Evolutionary conservation across 2,113 vertebrate species (phyloP), one percentile per base, ranked within the genome.

Genomic region (Seriola dumerili): DNA sequence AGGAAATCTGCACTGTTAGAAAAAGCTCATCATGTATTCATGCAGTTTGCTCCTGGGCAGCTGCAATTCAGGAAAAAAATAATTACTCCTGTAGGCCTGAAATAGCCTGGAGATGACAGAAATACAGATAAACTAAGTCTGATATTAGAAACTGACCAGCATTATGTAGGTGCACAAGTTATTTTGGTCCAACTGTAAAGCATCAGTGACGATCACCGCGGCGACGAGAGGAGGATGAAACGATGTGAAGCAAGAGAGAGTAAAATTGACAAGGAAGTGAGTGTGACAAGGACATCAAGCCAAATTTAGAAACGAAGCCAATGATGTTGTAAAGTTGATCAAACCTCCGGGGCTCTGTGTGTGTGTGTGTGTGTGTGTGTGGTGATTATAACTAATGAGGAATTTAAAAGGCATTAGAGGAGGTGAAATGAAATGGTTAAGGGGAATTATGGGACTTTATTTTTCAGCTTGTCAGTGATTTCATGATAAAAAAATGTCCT

Each of bases 321-420:
- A 67, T 90, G 59, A 59, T 76, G 67, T 48, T 77, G 61, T 69
- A 38, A 81, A 80, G 76, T 66, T 72, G 76, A 77, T 42, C 23
- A 23, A 48, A 82, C 29, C 72, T 72, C 59, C 19, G 36, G 44
- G 25, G 14, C 23, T 44, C 2, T 62, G n/a, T 57, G 19, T 71
- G 58, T 77, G 72, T 55, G 55, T 71, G 70, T 63, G 77, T 55
- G 46, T 42, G 40, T 23, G 38, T 25, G n/a, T 50, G 65, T 13
- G 64, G 34, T 69, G 63, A 50, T 29, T 80, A 48, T 58, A 79
- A 61, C 32, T 72, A 67, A 74, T 72, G 34, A 23, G 34, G 12
- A 78, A 81, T 81, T 75, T 34, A 67, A 63, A 83, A 38, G 36
- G 32, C n/a, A 64, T 54, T n/a, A 72, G 48, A 68, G 19, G 62